A percentile compares a stretch with the other conserved stretches of the same genome.
phyloP scores from a whole-genome alignment of 2,113 vertebrate genomes.

The Syngnathus scovelli region DNA sequence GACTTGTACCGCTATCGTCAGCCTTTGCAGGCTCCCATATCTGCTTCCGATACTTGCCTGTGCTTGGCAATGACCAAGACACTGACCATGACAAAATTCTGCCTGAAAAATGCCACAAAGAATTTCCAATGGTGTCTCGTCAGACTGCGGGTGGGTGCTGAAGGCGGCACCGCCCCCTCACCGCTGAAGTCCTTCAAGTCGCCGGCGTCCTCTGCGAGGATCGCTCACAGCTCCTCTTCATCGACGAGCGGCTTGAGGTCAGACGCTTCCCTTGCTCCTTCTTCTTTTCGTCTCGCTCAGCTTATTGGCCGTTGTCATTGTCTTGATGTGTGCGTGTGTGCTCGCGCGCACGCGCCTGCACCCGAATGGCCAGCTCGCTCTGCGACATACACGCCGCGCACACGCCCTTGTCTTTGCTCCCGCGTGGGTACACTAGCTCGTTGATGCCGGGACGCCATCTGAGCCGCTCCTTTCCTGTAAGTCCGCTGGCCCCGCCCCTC shows the following conservation, averaged over 20 bases:
- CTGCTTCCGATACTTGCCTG: not conserved
- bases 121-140: not conserved
- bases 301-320: not conserved
- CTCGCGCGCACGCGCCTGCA: slow-evolving; percentile 68
- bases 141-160: slow-evolving; percentile 70
- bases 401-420: slow-evolving; percentile 57
- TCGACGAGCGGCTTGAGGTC: slow-evolving; percentile 75
- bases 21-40: not conserved
- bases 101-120: too few species aligned
- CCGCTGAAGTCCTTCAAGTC: slow-evolving; percentile 80
- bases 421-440: slow-evolving; percentile 61
- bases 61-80: too few species aligned
- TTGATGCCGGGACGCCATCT: slow-evolving; percentile 78
- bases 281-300: not conserved
- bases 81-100: not conserved
- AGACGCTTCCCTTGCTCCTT: slow-evolving; percentile 19
- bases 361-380: slow-evolving; percentile 89
- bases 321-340: too few species aligned
- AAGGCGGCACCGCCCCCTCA: slow-evolving; percentile 69
- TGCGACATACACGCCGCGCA: slow-evolving; percentile 79
- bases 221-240: slow-evolving; percentile 67
- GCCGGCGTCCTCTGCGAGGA: slow-evolving; percentile 74
- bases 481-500: slow-evolving; percentile 56
- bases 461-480: slow-evolving; percentile 92
- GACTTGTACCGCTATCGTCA: too few species aligned